These are phyloP conservation scores for Ectobius pallidus DNA, from an alignment of 2,888 invertebrate genomes.

Conservation along the genomic window DNA sequence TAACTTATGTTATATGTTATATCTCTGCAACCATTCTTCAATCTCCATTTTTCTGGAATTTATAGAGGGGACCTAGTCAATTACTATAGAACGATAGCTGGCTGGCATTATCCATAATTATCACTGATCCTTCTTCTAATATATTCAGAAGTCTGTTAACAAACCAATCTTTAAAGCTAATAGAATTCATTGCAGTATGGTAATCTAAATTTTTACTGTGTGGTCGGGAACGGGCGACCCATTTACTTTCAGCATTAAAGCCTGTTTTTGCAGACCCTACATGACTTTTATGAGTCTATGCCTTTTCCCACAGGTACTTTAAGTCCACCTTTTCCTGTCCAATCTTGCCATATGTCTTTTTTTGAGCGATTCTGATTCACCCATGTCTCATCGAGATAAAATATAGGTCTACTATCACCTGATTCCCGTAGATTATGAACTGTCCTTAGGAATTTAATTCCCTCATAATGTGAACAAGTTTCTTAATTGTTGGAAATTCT, in stretches of 20 bases:
- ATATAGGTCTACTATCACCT: neutral
- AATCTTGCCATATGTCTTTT: neutral
- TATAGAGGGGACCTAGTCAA: neutral
- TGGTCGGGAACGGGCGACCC: neutral
- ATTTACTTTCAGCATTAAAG: neutral
- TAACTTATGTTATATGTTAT: neutral
- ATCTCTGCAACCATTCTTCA: neutral
- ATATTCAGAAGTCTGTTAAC: neutral
- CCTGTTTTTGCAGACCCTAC: neutral
- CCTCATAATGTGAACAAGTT: neutral
- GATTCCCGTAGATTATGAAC: neutral
- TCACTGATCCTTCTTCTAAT: neutral
- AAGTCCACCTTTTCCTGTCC: neutral
- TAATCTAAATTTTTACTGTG: neutral
- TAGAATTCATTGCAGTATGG: neutral
- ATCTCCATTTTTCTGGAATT: neutral
- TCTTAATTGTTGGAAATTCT: neutral
- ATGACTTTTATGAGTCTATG: neutral
- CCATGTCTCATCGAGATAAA: neutral
- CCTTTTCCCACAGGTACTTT: neutral
- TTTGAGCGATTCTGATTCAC: slow-evolving; percentile 2
- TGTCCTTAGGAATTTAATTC: neutral
- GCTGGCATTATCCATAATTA: neutral
- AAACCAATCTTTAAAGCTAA: neutral
- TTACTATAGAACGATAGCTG: neutral